Evolutionary conservation across 2,888 invertebrate species (phyloP).

Genomic region (Drepanosiphum platanoidis): DNA sequence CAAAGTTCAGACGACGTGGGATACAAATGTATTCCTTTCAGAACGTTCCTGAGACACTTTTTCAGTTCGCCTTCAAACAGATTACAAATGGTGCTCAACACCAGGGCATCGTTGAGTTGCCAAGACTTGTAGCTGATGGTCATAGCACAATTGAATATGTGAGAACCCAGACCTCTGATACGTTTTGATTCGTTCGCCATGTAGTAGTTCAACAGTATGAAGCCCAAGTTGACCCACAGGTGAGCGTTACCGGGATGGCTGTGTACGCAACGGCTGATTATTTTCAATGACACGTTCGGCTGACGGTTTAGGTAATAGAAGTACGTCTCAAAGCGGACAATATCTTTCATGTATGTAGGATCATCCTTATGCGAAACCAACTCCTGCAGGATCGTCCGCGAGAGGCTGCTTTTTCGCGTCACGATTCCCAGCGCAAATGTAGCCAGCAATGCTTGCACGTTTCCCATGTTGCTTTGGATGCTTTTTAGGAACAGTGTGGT

Average conservation of each 20-base stretch:
- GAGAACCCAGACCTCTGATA: conserved; percentile 27
- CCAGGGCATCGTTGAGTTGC: conserved; percentile 22
- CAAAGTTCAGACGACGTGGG: conserved; percentile 43
- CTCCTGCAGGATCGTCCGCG: conserved; percentile 38
- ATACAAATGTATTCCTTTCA: conserved; percentile 46
- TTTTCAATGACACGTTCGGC: conserved; percentile 23
- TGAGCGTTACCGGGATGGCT: conserved; percentile 30
- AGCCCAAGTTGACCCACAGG: conserved; percentile 45
- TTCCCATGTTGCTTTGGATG: conserved; percentile 36
- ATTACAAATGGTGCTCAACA: conserved; percentile 41
- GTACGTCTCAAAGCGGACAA: conserved; percentile 51
- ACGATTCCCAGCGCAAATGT: conserved; percentile 51
- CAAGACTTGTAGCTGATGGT: conserved; percentile 11
- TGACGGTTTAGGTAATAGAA: conserved; percentile 53
- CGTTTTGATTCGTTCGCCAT: conserved; percentile 46
- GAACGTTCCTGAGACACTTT: conserved; percentile 19
- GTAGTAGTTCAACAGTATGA: conserved; percentile 41
- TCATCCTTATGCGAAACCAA: conserved; percentile 17
- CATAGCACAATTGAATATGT: conserved; percentile 34
- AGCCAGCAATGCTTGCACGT: conserved; percentile 49
- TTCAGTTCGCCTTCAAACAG: conserved; percentile 52
- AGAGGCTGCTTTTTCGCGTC: conserved; percentile 29
- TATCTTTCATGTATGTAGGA: conserved; percentile 28
- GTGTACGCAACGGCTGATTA: conserved; percentile 41
- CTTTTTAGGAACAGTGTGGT: conserved; percentile 45